Evolutionary conservation across 2,113 vertebrate genomes (phyloP).

Genomic region (Ochotona princeps): DNA sequence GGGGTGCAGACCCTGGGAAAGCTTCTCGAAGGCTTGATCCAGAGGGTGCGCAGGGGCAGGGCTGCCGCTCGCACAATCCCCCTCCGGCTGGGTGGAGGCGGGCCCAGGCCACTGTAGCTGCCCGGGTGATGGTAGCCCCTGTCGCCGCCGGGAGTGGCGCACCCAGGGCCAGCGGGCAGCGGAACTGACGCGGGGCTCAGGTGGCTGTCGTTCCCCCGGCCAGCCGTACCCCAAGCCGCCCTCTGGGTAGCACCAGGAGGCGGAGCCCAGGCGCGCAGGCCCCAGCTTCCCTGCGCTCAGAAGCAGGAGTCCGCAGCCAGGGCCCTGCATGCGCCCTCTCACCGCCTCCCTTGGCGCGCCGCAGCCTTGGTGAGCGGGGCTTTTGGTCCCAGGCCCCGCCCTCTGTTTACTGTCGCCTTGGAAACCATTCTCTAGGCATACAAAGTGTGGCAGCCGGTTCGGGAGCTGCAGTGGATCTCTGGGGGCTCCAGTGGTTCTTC

Average conservation of each 20-base stretch:
- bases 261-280: background rate
- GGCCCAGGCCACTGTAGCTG: background rate
- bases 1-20: background rate
- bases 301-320: background rate
- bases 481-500: too few relatives aligned
- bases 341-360: slow-evolving; percentile 19
- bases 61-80: background rate
- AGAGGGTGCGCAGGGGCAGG: background rate
- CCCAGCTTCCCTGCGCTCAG: background rate
- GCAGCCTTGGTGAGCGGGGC: background rate
- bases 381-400: slow-evolving; percentile 27
- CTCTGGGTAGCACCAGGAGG: background rate
- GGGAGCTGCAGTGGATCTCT: too few relatives aligned
- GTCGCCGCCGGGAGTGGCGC: background rate
- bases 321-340: slow-evolving; percentile 62
- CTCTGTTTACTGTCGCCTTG: slow-evolving; percentile 62
- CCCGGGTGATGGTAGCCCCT: background rate
- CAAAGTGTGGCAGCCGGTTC: fast-evolving
- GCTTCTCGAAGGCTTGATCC: background rate
- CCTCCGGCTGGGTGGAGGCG: background rate
- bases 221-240: background rate
- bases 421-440: slow-evolving; percentile 57
- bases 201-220: background rate
- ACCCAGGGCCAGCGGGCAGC: background rate
- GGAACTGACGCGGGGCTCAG: background rate